Conservation (phyloP, 23 tunicate genomes). For the Phallusia fumigata region DNA sequence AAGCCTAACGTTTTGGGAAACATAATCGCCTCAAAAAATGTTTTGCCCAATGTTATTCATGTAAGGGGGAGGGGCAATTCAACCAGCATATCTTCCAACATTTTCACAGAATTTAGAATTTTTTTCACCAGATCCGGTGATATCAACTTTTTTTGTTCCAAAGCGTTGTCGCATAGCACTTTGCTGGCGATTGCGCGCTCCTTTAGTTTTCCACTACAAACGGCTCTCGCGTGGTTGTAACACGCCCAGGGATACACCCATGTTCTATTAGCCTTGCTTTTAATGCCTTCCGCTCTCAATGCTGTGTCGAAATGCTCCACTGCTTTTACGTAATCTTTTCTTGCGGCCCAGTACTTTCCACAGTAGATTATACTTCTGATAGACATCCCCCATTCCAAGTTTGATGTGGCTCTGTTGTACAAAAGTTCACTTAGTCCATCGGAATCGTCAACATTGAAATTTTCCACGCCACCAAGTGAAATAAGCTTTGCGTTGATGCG, state of each 20-base stretch:
- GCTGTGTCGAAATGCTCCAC: neutral
- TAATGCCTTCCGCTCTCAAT: neutral
- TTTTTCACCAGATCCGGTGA: neutral
- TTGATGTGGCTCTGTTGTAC: neutral
- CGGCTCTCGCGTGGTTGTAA: constrained; percentile 9
- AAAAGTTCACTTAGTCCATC: neutral
- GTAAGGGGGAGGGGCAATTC: neutral
- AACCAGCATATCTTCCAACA: no score
- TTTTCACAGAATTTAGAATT: neutral
- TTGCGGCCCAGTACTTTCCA: constrained; percentile 18
- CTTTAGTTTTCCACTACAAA: neutral
- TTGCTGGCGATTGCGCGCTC: neutral
- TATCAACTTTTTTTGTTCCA: neutral
- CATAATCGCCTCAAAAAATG: no score
- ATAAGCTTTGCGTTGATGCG: neutral
- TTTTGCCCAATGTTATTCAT: no score
- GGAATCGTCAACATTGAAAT: neutral
- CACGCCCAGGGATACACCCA: neutral
- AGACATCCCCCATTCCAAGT: neutral
- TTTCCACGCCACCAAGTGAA: neutral
- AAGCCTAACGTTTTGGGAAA: no score
- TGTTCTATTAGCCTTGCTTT: neutral
- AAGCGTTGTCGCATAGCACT: neutral
- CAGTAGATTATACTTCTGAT: neutral
- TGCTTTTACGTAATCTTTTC: neutral